These are phyloP conservation scores for Teleogryllus occipitalis DNA, from an alignment of 1,140 invertebrate species.

Conservation along the genomic window DNA sequence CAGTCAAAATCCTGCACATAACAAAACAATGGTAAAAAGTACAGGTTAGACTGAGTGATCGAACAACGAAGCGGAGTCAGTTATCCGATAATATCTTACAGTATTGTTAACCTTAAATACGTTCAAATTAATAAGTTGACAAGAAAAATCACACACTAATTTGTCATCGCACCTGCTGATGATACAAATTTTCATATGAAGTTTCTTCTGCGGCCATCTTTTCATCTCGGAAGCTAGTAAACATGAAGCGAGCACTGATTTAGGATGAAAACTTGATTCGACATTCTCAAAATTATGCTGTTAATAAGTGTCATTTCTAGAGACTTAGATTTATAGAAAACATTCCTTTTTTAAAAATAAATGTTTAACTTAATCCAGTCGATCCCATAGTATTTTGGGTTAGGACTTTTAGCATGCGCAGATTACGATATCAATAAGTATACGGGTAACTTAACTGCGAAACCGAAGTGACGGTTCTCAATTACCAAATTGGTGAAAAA, in stretches of 20 bases:
- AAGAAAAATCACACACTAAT: neutral
- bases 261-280: too few relatives aligned
- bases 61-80: neutral
- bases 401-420: too few relatives aligned
- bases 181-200: constrained; percentile 5
- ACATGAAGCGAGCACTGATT: neutral
- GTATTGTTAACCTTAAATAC: neutral
- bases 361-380: too few relatives aligned
- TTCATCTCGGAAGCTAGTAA: constrained; percentile 2
- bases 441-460: too few relatives aligned
- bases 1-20: constrained; percentile 8
- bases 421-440: too few relatives aligned
- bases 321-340: too few relatives aligned
- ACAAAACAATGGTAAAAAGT: neutral
- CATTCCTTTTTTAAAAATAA: too few relatives aligned
- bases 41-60: neutral
- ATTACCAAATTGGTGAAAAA: too few relatives aligned
- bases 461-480: too few relatives aligned
- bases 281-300: too few relatives aligned
- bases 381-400: too few relatives aligned
- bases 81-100: neutral
- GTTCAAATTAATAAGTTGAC: neutral
- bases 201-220: constrained; percentile 11
- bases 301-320: too few relatives aligned
- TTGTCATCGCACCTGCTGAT: constrained; percentile 12